Base-by-base conservation (phyloP, 2,888 invertebrate species). In the Smittia aterrima region DNA sequence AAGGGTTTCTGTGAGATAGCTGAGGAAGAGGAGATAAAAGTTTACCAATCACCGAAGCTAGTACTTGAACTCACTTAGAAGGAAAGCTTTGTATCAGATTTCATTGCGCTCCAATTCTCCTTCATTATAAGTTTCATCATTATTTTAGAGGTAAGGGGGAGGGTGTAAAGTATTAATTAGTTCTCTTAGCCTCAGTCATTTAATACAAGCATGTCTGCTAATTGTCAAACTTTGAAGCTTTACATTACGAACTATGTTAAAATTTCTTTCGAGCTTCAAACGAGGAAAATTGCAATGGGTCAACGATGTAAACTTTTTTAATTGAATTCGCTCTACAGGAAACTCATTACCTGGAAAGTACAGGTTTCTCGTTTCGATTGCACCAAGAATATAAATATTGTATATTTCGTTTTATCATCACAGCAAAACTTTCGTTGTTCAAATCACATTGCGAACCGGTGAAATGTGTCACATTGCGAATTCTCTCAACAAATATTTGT, bases 171-270 rank as follows among this genome's bases (percentile, higher is more conserved):
- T 22, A 58, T 18, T 58, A 22, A 58, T 58, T 58, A 58, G n/a
- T 7, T 7, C 13, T 7, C 13, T 47, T 13, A 47, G 13, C 47
- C 47, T 58, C 16, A 3, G 47, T 3, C 11, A 16, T 16, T 47
- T 32, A 32, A 6, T 32, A 32, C 32, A 32, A 32, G 16, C 47
- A 47, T 11, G 47, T 47, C 11, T 47, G 16, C 47, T 13, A 58
- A 58, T 58, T 58, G 58, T 18, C 4, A 58, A 58, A 58, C 58
- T 58, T 58, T n/a, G n/a, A n/a, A n/a, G n/a, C n/a, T n/a, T n/a
- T n/a, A n/a, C n/a, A n/a, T n/a, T 9, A 32, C 32, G 32, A 32
- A 9, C 9, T 32, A 6, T 9, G 9, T 32, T n/a, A n/a, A 32
- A 9, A 32, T 32, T 32, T 32, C 32, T 32, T 9, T 6, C 9